Conservation (phyloP, 2,113 vertebrate genomes). For the Madoqua kirkii region DNA sequence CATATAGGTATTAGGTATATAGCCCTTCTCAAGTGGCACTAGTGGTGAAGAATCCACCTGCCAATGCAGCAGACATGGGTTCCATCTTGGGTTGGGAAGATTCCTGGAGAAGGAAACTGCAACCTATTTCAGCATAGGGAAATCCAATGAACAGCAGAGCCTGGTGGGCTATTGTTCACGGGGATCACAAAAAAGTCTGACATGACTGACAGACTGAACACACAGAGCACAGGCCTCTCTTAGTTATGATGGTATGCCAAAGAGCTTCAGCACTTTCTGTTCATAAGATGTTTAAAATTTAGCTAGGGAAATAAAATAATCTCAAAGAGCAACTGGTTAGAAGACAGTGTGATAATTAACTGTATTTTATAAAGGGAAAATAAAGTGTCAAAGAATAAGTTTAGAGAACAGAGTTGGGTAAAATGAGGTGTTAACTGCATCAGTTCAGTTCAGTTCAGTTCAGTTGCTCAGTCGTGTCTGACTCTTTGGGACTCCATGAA, state of each 20-base stretch:
- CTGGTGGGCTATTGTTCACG: accelerated
- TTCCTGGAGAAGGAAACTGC: background rate
- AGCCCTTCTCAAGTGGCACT: background rate
- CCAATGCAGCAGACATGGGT: background rate
- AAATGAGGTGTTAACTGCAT: conserved; percentile 54
- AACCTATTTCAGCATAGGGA: background rate
- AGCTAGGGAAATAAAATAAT: conserved; percentile 38
- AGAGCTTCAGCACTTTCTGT: conserved; percentile 17
- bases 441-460: no score
- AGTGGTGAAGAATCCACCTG: background rate
- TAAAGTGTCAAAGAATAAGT: conserved; percentile 19
- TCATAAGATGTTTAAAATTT: conserved; percentile 37
- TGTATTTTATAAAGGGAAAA: conserved; percentile 43
- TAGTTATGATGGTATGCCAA: background rate
- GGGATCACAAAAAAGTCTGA: background rate
- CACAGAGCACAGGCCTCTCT: background rate
- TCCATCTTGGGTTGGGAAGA: background rate
- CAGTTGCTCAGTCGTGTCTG: accelerated
- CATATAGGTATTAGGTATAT: background rate
- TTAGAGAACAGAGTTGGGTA: background rate
- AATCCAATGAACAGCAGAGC: background rate
- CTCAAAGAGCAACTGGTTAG: conserved; percentile 52
- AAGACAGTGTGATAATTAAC: conserved; percentile 67
- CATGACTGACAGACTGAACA: background rate
- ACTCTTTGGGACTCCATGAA: no score